A percentile compares a stretch with the other conserved stretches of the same genome.
phyloP scores from a whole-genome alignment of 2,113 vertebrate species.

The Myxocyprinus asiaticus region DNA sequence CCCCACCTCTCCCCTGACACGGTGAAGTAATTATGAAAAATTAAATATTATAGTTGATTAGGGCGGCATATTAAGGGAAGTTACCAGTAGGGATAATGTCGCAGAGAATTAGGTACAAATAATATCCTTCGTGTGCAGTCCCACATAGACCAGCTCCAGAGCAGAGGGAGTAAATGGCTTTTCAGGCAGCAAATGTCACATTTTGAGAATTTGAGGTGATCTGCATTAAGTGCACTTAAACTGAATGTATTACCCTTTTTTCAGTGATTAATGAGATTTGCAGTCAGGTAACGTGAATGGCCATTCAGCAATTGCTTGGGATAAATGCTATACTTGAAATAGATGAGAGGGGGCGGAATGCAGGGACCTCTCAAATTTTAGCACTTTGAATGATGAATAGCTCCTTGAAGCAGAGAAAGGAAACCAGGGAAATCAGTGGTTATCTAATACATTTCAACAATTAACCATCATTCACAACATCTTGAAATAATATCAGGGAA shows the following conservation, averaged over 20 bases:
- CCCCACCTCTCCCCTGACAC: slow-evolving; percentile 47
- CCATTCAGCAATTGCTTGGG: slow-evolving; percentile 37
- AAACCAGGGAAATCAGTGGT: background rate
- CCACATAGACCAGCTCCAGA: slow-evolving; percentile 17
- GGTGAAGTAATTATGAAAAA: slow-evolving; percentile 65
- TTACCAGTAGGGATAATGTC: slow-evolving; percentile 63
- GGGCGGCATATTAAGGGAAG: slow-evolving; percentile 55
- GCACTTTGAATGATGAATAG: slow-evolving; percentile 37
- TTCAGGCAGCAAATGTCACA: slow-evolving; percentile 48
- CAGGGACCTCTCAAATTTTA: slow-evolving; percentile 12
- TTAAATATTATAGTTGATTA: slow-evolving; percentile 63
- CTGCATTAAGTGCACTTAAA: slow-evolving; percentile 51
- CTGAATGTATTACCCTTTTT: slow-evolving; percentile 33
- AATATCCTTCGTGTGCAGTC: slow-evolving; percentile 31
- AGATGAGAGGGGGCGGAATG: slow-evolving; percentile 41
- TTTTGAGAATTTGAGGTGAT: slow-evolving; percentile 45
- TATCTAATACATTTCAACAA: slow-evolving; percentile 21
- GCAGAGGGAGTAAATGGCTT: slow-evolving; percentile 42
- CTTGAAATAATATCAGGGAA: background rate
- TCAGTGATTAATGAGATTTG: slow-evolving; percentile 44
- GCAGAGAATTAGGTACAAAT: slow-evolving; percentile 58
- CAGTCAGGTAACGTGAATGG: slow-evolving; percentile 42
- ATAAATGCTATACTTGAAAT: slow-evolving; percentile 49
- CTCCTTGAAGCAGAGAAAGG: background rate
- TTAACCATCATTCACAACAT: background rate